phyloP scores from a whole-genome alignment of 2,888 invertebrate genomes.

The Dryococelus australis region DNA sequence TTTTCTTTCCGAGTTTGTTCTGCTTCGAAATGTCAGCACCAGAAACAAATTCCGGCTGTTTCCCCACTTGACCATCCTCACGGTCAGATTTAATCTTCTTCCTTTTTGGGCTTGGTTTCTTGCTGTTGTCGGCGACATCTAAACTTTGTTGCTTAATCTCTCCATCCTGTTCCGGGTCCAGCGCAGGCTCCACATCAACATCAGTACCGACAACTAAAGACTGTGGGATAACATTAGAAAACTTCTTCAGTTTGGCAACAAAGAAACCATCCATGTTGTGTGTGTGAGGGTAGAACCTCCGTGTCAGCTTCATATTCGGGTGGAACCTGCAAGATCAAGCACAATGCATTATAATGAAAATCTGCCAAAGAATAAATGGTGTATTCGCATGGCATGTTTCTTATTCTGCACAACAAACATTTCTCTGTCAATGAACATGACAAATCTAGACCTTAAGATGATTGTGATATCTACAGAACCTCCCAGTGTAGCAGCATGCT shows the following conservation, averaged over 20 bases:
- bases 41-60: not conserved
- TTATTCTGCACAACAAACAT: too few species aligned
- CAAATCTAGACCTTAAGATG: too few species aligned
- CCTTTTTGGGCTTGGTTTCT: not conserved
- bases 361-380: too few species aligned
- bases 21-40: not conserved
- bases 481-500: too few species aligned
- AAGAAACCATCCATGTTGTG: conserved; percentile 99
- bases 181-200: not conserved
- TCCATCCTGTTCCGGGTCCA: not conserved
- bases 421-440: too few species aligned
- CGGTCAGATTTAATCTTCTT: not conserved
- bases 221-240: conserved; percentile 77
- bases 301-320: conserved; percentile 85
- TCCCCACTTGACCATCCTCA: not conserved
- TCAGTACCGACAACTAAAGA: conserved; percentile 33
- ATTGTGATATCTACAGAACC: too few species aligned
- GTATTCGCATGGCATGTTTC: too few species aligned
- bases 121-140: not conserved
- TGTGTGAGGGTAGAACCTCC: conserved; percentile 95
- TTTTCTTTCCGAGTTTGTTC: not conserved
- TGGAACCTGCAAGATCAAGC: conserved; percentile 72
- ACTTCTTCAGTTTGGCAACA: conserved; percentile 97
- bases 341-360: too few species aligned
- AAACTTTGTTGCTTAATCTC: not conserved